Percentiles rank a stretch among this genome's conserved stretches.
phyloP scores from a whole-genome alignment of 37 sponge, comb jelly and placozoan genomes.

The Oscarella lobularis region DNA sequence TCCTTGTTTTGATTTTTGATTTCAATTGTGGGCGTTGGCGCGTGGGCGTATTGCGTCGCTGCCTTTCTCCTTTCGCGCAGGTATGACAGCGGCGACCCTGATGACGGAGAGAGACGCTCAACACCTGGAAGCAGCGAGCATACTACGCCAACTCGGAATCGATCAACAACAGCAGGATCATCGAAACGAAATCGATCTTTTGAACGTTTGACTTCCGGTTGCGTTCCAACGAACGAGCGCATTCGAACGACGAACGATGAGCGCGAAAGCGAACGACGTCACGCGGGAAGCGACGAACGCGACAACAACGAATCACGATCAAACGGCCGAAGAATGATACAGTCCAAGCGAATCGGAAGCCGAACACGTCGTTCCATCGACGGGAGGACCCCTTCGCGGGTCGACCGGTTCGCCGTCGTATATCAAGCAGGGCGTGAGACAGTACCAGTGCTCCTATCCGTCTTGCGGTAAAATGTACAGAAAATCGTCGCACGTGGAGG shows the following conservation, averaged over 20 bases:
- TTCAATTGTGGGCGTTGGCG: background rate
- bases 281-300: too few species aligned
- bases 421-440: conserved; percentile 1
- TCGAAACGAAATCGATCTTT: too few species aligned
- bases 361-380: too few species aligned
- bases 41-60: too few species aligned
- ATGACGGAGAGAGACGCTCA: background rate
- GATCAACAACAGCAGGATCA: too few species aligned
- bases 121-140: background rate
- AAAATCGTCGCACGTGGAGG: background rate
- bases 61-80: background rate
- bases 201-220: too few species aligned
- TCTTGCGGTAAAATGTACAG: background rate
- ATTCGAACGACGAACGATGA: background rate
- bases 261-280: background rate
- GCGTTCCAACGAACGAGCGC: background rate
- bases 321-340: too few species aligned
- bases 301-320: too few species aligned
- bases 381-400: too few species aligned
- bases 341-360: too few species aligned
- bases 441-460: background rate
- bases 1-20: too few species aligned
- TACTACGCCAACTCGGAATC: background rate
- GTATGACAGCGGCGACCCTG: too few species aligned
- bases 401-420: background rate